Evolutionary conservation across 2,113 vertebrate genomes (phyloP).

Genomic region (Dolichallabes microphthalmus): DNA sequence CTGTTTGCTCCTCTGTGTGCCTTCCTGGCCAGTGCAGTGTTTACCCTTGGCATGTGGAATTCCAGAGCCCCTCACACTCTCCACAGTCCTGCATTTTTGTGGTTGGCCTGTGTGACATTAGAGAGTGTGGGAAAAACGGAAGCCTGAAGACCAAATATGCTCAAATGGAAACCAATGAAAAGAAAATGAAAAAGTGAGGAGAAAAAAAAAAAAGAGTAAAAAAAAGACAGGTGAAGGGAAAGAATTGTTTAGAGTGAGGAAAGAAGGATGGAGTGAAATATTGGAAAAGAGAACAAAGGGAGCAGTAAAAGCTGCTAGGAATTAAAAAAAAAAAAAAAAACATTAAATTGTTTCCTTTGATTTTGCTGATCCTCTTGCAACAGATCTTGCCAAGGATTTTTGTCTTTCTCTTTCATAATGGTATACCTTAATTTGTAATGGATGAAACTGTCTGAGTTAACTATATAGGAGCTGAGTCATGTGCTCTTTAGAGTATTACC

Average conservation of each 20-base stretch:
- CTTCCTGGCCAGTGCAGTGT: conserved; percentile 80
- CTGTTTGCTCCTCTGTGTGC: conserved; percentile 71
- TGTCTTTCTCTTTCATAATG: conserved; percentile 5
- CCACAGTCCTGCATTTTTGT: conserved; percentile 89
- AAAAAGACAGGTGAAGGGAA: conserved; percentile 31
- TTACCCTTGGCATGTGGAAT: conserved; percentile 85
- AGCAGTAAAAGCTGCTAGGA: conserved; percentile 65
- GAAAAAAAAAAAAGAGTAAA: neutral
- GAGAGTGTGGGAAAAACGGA: conserved; percentile 98
- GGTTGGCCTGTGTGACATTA: conserved; percentile 91
- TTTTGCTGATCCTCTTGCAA: conserved; percentile 45
- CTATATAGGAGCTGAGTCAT: conserved; percentile 30
- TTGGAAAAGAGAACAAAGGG: conserved; percentile 54
- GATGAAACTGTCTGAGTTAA: conserved; percentile 10
- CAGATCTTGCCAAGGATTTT: neutral
- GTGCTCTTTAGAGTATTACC: conserved; percentile 30
- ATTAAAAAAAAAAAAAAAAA: conserved; percentile 64
- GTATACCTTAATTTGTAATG: conserved; percentile 8
- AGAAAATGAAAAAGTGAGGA: conserved; percentile 65
- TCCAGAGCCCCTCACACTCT: conserved; percentile 85
- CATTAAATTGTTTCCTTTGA: conserved; percentile 68
- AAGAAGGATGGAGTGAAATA: conserved; percentile 44
- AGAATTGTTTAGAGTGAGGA: conserved; percentile 8
- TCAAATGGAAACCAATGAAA: conserved; percentile 71
- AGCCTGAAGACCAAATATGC: conserved; percentile 87